Evolutionary conservation across 2,797 vertebrate species (phyloP), one percentile per base, ranked within the genome.

Genomic region (Acrossocheilus fasciatus): DNA sequence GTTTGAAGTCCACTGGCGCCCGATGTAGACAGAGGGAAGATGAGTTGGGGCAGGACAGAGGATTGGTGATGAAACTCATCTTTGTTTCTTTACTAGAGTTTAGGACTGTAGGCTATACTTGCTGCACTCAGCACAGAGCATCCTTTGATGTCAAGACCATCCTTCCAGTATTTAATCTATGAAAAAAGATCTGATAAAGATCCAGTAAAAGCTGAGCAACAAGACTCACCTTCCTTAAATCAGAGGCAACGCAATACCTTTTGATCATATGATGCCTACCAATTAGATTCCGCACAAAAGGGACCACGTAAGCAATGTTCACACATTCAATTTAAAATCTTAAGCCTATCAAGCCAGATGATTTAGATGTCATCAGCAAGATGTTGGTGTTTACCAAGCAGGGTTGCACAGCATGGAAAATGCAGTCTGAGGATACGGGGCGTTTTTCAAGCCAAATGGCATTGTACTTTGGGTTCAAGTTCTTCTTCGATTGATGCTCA

Each of bases 1-100:
- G 93, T 92, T 89, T 91, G 91, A 94, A 94, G 92, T 92, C 93
- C 91, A 90, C 91, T 88, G 93, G 94, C 93, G 91, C 93, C 94
- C 93, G 87, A 90, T 82, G 74, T 74, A 88, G 80, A 88, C 80
- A 73, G 81, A 79, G 66, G 41, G 73, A 86, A 86, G 82, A 83
- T 82, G 83, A 86, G 85, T 86, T 81, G 59, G 59, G 79, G 79
- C 70, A 86, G 79, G 85, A 86, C 17, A 68, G 70, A 86, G 34
- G 23, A 82, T 57, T 82, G 70, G 57, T 59, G 85, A 75, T 86
- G 79, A 82, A 86, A 86, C 79, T 81, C 72, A 81, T 82, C 79
- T 86, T 73, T 86, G 76, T 86, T 86, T 81, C 68, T 86, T 64
- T 59, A 80, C 41, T 47, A 73, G 30, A 75, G 45, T 86, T 84